Evolutionary conservation across 2,113 vertebrate species (phyloP).

Genomic region (Callochromis pleurospilus): DNA sequence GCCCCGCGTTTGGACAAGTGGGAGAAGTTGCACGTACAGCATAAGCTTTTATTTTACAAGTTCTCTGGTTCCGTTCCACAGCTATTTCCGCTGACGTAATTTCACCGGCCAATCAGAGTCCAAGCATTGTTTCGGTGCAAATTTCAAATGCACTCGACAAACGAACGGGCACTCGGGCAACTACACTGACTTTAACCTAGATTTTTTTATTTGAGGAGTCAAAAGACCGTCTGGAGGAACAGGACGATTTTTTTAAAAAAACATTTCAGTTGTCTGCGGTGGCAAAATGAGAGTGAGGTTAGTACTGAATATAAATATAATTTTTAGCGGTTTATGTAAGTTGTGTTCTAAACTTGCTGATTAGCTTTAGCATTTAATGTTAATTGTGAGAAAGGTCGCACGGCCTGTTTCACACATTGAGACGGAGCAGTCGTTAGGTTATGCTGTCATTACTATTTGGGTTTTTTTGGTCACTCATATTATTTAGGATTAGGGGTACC

Average conservation of each 20-base stretch:
- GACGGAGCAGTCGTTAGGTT: not conserved
- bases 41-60: not conserved
- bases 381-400: not conserved
- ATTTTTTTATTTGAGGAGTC: not conserved
- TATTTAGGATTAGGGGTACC: not conserved
- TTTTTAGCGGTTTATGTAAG: not conserved
- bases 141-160: slow-evolving; percentile 46
- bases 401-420: not conserved
- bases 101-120: slow-evolving; percentile 29
- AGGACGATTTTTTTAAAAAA: not conserved
- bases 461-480: fast-evolving
- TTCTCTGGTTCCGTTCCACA: not conserved
- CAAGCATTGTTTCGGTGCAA: slow-evolving; percentile 2
- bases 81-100: not conserved
- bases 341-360: not conserved
- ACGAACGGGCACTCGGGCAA: not conserved
- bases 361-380: not conserved
- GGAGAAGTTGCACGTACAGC: not conserved
- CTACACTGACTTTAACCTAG: not conserved
- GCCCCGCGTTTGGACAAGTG: not conserved
- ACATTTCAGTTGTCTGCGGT: not conserved
- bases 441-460: not conserved
- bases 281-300: slow-evolving; percentile 64
- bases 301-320: not conserved
- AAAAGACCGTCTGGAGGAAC: not conserved